Evolutionary conservation across 2,113 vertebrate species (phyloP), one percentile per base, ranked within the genome.

Genomic region (Pituophis catenifer): DNA sequence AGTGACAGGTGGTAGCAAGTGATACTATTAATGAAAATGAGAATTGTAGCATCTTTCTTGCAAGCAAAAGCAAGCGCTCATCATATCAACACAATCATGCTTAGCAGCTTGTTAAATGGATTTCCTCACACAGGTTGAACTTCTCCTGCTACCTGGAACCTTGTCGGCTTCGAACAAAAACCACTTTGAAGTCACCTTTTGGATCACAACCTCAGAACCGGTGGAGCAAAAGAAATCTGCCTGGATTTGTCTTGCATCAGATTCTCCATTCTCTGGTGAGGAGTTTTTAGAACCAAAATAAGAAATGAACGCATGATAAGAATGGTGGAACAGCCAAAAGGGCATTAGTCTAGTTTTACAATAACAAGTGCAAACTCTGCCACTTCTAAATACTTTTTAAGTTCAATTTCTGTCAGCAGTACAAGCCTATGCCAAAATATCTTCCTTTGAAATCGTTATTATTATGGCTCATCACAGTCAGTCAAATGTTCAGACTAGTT

Each of bases 21-120:
- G 91, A 81, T 50, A 50, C 95, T 91, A 95, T 92, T 97, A 89
- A 96, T 93, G 96, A 96, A 96, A 96, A 98, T 97, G 94, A 97
- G 53, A 91, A n/a, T 57, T 53, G 90, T 59, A 90, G 52, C 52
- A 94, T 95, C 91, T 94, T 92, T 53, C 93, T 75, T 53, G 58
- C 91, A 59, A 54, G 13, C 33, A 90, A 8, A 91, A 93, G 70
- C 0, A 1, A 90, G 75, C 26, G 17, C 26, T 12, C 8, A 21
- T 65, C 52, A 3, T 50, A 48, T 58, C 88, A 24, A 38, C 55
- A 21, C 54, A 24, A 89, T 50, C 12, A 54, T 24, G 92, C 54
- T 86, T 8, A 94, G 33, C 58, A 10, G 62, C 0, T 53, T 12
- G 88, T 62, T 44, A 94, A 94, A 92, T 5, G 62, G 13, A 93